phyloP scores from a whole-genome alignment of 2,113 vertebrate genomes.

The Oryzias woworae region DNA sequence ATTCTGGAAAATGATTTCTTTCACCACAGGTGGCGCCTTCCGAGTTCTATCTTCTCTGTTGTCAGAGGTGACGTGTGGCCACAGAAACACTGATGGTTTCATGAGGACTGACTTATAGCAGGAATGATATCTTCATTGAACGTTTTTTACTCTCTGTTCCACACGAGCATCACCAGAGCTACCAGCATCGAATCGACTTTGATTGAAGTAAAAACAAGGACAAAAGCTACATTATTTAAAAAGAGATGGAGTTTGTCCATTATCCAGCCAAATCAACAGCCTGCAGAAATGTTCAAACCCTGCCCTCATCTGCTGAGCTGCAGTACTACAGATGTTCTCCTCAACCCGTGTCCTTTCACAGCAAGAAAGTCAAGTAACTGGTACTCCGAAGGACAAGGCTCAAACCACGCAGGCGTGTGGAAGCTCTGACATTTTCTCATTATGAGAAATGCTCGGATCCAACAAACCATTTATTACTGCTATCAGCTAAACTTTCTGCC shows the following conservation, averaged over 20 bases:
- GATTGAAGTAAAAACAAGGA: background rate
- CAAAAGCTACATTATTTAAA: background rate
- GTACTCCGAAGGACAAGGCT: background rate
- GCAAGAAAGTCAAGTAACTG: background rate
- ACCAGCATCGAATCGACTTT: background rate
- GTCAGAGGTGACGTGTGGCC: constrained; percentile 12
- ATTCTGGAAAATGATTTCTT: constrained; percentile 10
- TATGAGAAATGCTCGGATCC: background rate
- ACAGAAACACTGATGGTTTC: constrained; percentile 5
- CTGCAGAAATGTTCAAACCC: constrained; percentile 24
- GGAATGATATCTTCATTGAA: background rate
- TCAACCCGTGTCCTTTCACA: background rate
- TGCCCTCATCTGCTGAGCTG: constrained; percentile 58
- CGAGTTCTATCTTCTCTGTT: constrained; percentile 2
- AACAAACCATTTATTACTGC: background rate
- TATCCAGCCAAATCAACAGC: too few species aligned
- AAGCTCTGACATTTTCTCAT: background rate
- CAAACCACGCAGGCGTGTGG: background rate
- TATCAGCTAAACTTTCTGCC: constrained; percentile 2
- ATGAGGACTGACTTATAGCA: background rate
- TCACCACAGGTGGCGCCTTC: constrained; percentile 3
- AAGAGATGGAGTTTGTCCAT: too few species aligned
- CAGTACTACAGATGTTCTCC: constrained; percentile 46
- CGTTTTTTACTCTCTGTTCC: constrained; percentile 3
- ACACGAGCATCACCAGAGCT: background rate